Evolutionary conservation across 2,888 invertebrate species (phyloP), one percentile per base, ranked within the genome.

Genomic region (Leptinotarsa peninsularis): DNA sequence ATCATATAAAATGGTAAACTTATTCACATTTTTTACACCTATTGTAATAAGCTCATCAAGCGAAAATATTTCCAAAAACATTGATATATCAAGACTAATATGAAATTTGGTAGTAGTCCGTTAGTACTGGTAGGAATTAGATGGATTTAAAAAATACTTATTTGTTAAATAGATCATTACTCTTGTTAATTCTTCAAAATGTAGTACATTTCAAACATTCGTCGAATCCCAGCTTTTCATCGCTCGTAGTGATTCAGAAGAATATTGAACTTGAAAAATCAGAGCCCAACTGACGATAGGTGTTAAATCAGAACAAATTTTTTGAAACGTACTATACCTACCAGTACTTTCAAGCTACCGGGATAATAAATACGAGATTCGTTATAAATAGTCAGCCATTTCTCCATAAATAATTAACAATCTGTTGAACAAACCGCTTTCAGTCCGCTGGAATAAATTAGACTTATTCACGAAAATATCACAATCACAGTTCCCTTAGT

Each of bases 381-480:
- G 82, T 82, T 83, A 82, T 79, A 82, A 84, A 81, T 82, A 83
- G 73, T 85, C 85, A 85, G 84, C 82, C 84, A 67, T 79, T 79
- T 77, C 67, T 73, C 75, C 77, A 81, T 81, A 81, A 82, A 83
- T 83, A 73, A 81, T 80, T 81, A 84, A 85, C 82, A 84, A 82
- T 81, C 79, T 82, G 83, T 80, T 80, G 81, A 58, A 58, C 58
- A 21, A 58, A 58, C 58, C 58, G 58, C 23, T 58, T 58, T 23
- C 58, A 58, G 21, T 58, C 58, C 23, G 2, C 5, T 76, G 66
- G 76, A 75, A 76, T 71, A 74, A 76, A 77, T 84, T 85, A 84
- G 84, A 84, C 84, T 84, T 83, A 82, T 85, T 84, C 85, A 85
- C 84, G 84, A 84, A 83, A 86, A 86, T 87, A 86, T 86, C 87